These are phyloP conservation scores for Oryzias dopingdopingensis DNA, from an alignment of 2,797 vertebrate species.

Conservation along the genomic window DNA sequence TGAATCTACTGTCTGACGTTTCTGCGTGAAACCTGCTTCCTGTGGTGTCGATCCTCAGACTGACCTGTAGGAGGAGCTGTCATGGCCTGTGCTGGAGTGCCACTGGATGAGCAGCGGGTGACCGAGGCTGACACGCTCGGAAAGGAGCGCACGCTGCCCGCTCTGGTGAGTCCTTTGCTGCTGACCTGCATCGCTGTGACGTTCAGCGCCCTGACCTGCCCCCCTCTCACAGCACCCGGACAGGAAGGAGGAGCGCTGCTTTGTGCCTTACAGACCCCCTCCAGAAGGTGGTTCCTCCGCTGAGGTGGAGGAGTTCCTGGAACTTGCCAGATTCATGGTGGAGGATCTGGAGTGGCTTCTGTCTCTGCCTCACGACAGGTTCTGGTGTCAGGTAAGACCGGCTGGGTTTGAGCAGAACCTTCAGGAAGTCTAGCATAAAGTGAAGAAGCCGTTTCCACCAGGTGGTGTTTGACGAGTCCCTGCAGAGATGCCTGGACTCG, in stretches of 20 bases:
- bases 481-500: constrained; percentile 92
- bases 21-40: no score
- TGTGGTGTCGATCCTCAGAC: not conserved
- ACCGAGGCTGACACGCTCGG: constrained; percentile 78
- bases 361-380: constrained; percentile 89
- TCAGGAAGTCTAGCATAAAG: not conserved
- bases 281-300: constrained; percentile 78
- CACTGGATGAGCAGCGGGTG: constrained; percentile 87
- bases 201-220: not conserved
- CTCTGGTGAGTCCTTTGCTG: constrained; percentile 79
- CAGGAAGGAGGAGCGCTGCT: constrained; percentile 86
- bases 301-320: constrained; percentile 89
- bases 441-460: constrained; percentile 36
- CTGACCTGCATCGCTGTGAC: no score
- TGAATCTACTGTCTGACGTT: not conserved
- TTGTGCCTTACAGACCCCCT: constrained; percentile 87
- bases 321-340: constrained; percentile 85
- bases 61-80: constrained; percentile 16
- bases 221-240: constrained; percentile 81
- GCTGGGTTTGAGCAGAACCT: no score
- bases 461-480: constrained; percentile 93
- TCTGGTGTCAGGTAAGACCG: constrained; percentile 93
- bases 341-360: constrained; percentile 95
- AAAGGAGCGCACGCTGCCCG: constrained; percentile 80
- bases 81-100: constrained; percentile 74